Evolutionary conservation across 2,888 invertebrate genomes (phyloP), one percentile per base, ranked within the genome.

Genomic region (Acanthosepion lycidas): DNA sequence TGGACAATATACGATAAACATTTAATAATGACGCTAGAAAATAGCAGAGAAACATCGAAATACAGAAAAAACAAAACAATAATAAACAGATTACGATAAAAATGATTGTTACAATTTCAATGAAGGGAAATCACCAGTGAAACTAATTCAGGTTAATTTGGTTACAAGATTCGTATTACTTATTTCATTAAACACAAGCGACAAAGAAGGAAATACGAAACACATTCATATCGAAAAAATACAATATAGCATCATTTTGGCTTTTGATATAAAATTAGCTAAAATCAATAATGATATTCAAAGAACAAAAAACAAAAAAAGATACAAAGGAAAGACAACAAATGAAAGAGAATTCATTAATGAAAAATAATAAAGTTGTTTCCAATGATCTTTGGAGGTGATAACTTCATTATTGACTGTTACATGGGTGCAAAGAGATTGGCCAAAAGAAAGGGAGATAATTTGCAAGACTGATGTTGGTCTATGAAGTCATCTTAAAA

Each of bases 241-340:
- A 59, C 6, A 15, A n/a, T 33, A 33, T 6, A 33, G 12, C 78
- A 78, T 33, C 12, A 12, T 78, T 78, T n/a, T n/a, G 78, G n/a
- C 78, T 78, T 78, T 33, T 9, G n/a, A 78, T n/a, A 78, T 78
- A 9, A 33, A 78, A 78, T 78, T 78, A 78, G 78, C n/a, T n/a
- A 78, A 78, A 78, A 78, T 78, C 78, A 78, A 78, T 78, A 78
- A 33, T 78, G 78, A 78, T 78, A 78, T 78, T 78, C 78, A 78
- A 78, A 78, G 15, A n/a, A 78, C n/a, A 78, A 23, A 78, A n/a
- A n/a, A n/a, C n/a, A n/a, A n/a, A 78, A 78, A 12, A 78, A 78
- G 42, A 42, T 42, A 2, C 1, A 42, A 42, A 42, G 2, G 42
- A 42, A 42, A 42, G 42, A 42, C 42, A 42, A 42, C 42, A 42